phyloP scores from a whole-genome alignment of 2,888 invertebrate species.

The Drosophila mimetica region DNA sequence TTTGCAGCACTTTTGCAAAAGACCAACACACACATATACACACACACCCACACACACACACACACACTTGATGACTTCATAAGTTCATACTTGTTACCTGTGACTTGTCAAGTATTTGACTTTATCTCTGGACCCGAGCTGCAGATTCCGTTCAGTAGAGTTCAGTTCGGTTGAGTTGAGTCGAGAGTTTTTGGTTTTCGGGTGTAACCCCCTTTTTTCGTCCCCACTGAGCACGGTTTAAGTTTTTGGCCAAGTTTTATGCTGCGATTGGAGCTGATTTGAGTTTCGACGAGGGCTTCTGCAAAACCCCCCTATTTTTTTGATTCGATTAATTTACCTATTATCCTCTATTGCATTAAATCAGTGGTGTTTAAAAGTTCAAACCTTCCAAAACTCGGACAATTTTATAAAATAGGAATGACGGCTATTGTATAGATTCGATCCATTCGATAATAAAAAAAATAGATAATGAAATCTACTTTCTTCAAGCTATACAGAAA shows the following conservation, averaged over 20 bases:
- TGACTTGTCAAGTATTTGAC: slow-evolving; percentile 79
- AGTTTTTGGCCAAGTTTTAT: slow-evolving; percentile 30
- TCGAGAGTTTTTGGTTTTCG: slow-evolving; percentile 16
- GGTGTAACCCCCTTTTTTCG: slow-evolving; percentile 2
- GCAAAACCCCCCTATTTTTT: neutral
- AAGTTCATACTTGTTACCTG: slow-evolving; percentile 79
- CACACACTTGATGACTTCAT: slow-evolving; percentile 63
- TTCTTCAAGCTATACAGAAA: no score
- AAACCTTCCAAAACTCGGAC: no score
- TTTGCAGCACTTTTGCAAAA: slow-evolving; percentile 72
- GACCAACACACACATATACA: slow-evolving; percentile 53
- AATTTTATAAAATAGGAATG: no score
- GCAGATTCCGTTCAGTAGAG: slow-evolving; percentile 34
- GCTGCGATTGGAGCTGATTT: slow-evolving; percentile 14
- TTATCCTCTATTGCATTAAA: neutral
- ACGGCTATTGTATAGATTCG: no score
- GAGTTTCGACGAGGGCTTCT: neutral
- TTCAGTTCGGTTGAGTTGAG: slow-evolving; percentile 61
- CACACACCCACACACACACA: slow-evolving; percentile 21
- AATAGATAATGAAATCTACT: no score
- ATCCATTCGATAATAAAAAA: no score
- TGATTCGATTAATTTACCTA: neutral
- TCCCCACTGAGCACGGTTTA: slow-evolving; percentile 2
- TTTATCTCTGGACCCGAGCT: slow-evolving; percentile 61
- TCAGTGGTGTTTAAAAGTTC: neutral